phyloP scores from a whole-genome alignment of 1,140 invertebrate genomes.

The Musca domestica region DNA sequence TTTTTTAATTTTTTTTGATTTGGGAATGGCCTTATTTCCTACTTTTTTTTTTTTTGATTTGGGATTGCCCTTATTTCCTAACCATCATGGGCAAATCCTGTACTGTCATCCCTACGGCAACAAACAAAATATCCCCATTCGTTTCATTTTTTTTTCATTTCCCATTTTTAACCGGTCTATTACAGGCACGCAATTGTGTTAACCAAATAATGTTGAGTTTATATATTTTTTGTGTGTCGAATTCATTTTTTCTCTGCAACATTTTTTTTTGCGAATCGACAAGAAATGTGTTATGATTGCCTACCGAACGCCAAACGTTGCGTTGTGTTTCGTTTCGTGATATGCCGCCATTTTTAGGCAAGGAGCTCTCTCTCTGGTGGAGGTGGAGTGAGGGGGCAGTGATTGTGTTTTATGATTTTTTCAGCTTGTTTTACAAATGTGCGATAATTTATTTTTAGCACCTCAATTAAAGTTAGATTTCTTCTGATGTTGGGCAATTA shows the following conservation, averaged over 20 bases:
- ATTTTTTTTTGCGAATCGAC: background rate
- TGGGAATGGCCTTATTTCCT: too few relatives aligned
- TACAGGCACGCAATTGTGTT: constrained; percentile 7
- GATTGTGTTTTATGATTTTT: background rate
- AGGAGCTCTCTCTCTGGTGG: too few relatives aligned
- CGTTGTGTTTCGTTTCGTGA: background rate
- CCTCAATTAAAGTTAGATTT: constrained; percentile 18
- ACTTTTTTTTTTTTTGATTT: too few relatives aligned
- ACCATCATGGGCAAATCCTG: too few relatives aligned
- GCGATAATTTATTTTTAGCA: constrained; percentile 22
- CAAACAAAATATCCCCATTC: background rate
- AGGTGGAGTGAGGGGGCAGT: too few relatives aligned
- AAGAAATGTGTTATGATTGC: constrained; percentile 10
- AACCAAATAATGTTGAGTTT: too few relatives aligned
- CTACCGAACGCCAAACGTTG: background rate
- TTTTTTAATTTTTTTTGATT: too few relatives aligned
- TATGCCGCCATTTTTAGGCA: too few relatives aligned
- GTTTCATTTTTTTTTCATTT: background rate
- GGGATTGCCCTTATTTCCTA: too few relatives aligned
- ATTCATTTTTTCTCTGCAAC: background rate
- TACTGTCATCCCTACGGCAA: too few relatives aligned
- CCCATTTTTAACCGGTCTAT: constrained; percentile 6
- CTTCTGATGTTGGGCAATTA: background rate
- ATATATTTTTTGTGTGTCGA: too few relatives aligned
- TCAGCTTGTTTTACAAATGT: constrained; percentile 17